Evolutionary conservation across 2,797 vertebrate species (phyloP).

Genomic region (Diglossa cyanea): DNA sequence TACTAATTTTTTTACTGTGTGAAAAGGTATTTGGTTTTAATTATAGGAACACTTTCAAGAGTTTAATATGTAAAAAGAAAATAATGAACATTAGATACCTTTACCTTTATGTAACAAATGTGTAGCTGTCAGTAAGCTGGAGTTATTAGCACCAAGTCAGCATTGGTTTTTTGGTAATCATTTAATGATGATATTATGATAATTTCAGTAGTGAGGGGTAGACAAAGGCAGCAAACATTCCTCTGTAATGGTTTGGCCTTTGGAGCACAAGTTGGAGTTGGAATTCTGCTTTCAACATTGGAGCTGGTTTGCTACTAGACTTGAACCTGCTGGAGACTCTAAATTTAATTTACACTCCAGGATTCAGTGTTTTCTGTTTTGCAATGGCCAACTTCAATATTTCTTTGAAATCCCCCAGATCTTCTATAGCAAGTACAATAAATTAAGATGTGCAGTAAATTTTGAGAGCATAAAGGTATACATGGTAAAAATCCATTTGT

Average conservation of each 20-base stretch:
- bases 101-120: neutral
- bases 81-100: neutral
- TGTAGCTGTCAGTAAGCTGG: neutral
- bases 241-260: neutral
- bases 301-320: neutral
- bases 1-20: neutral
- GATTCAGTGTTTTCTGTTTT: neutral
- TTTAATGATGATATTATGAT: neutral
- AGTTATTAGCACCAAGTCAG: neutral
- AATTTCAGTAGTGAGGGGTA: neutral
- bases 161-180: neutral
- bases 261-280: neutral
- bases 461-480: neutral
- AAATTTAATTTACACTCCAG: neutral
- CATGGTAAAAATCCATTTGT: neutral
- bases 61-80: neutral
- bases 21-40: neutral
- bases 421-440: neutral
- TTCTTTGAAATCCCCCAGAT: rapidly evolving
- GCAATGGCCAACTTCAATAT: neutral
- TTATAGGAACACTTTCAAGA: neutral
- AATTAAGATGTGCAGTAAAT: neutral
- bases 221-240: neutral
- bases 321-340: neutral
- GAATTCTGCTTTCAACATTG: neutral